Evolutionary conservation across 2,797 vertebrate genomes (phyloP), one percentile per base, ranked within the genome.

Genomic region (Gallinago stenura): DNA sequence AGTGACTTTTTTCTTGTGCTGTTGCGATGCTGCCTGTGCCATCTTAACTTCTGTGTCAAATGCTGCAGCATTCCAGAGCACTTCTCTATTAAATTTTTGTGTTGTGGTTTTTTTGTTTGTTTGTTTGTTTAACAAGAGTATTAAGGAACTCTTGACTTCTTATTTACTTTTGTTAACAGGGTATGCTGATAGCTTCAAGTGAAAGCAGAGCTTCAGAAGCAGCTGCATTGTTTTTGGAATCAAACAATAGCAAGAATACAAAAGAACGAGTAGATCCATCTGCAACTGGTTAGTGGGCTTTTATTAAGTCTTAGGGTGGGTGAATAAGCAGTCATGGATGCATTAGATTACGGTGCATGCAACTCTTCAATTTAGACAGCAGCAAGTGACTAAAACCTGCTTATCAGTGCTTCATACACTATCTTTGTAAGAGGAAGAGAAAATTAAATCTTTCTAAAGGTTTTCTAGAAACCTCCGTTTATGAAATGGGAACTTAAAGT

Each of bases 191-290:
- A 85, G 45, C 95, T 73, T 89, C 95, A 58, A 98, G 96, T 95
- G 99, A 99, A 92, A 98, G 97, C 77, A 98, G 98, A 97, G 98
- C 97, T 91, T 98, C 98, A 62, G 98, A 99, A 93, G 98, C 97
- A 94, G 92, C 98, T 93, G 83, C 98, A 10, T 84, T 95, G 18
- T 18, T 98, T 97, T 97, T 98, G 70, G 99, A 99, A 92, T 98
- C 97, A 2, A 98, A 98, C 95, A 98, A 98, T 87, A 97, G 86
- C 46, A 98, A 96, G 78, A 98, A 97, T 37, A 91, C 58, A 84
- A 96, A 94, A 97, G 97, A 80, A 97, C 98, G 94, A 98, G 98
- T 61, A 83, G 95, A 97, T 96, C 78, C 97, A 48, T 96, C 98
- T 95, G 54, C 86, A 58, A 68, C 75, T 86, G 99, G 99, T 99